Evolutionary conservation across 2,888 invertebrate species (phyloP).

Genomic region (Timema cristinae): DNA sequence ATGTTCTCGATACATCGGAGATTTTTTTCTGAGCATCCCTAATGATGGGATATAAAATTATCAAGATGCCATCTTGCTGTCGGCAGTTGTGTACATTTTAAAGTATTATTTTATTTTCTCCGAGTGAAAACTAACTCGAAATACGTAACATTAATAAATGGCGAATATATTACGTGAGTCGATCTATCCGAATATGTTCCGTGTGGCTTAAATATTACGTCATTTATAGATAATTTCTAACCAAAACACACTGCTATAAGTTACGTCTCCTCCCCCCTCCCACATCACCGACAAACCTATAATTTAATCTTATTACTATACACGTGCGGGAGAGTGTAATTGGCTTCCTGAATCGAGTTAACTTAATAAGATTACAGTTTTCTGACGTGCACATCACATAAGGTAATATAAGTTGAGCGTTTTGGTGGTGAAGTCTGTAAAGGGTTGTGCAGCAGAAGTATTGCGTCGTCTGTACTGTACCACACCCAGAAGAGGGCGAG

Average conservation of each 20-base stretch:
- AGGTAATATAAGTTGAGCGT: conserved; percentile 58
- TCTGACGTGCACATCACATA: conserved; percentile 47
- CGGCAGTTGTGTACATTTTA: conserved; percentile 20
- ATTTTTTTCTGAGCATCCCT: too few relatives aligned
- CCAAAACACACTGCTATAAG: conserved; percentile 61
- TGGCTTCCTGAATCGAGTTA: conserved; percentile 77
- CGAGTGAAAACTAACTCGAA: conserved; percentile 11
- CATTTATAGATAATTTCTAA: conserved; percentile 44
- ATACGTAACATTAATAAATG: conserved; percentile 18
- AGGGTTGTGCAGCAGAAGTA: conserved; percentile 52
- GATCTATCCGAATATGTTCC: conserved; percentile 8
- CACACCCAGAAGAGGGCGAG: conserved; percentile 50
- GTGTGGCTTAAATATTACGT: conserved; percentile 16
- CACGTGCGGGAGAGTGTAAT: conserved; percentile 59
- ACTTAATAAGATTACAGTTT: conserved; percentile 69
- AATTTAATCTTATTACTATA: conserved; percentile 66
- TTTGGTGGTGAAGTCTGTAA: conserved; percentile 48
- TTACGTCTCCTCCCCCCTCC: conserved; percentile 50
- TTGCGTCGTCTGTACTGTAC: conserved; percentile 54
- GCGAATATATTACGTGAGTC: conserved; percentile 26
- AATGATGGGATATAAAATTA: conserved; percentile 32
- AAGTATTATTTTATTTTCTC: conserved; percentile 10
- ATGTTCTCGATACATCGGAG: too few relatives aligned
- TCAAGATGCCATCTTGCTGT: conserved; percentile 59
- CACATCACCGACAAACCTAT: conserved; percentile 58